Conservation (phyloP, 2,888 invertebrate species). For the Andricus quercusramuli region DNA sequence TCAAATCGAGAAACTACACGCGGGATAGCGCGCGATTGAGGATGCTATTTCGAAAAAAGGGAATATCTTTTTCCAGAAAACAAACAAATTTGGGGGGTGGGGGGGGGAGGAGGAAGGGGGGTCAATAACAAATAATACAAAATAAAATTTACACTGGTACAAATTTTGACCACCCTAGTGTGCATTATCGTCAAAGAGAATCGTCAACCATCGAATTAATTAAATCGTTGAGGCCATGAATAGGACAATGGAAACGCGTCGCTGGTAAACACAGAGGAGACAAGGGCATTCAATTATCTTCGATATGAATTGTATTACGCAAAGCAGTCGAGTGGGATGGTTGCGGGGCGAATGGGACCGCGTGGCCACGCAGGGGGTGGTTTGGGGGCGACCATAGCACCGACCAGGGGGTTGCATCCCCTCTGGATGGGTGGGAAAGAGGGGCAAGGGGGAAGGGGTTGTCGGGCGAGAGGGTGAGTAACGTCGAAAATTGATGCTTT, state of each 20-base stretch:
- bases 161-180: too few relatives aligned
- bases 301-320: slow-evolving; percentile 67
- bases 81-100: too few relatives aligned
- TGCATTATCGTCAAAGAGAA: not conserved
- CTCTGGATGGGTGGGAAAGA: slow-evolving; percentile 43
- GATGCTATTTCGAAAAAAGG: too few relatives aligned
- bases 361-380: slow-evolving; percentile 32
- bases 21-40: too few relatives aligned
- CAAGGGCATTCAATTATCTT: slow-evolving; percentile 68
- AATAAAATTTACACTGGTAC: too few relatives aligned
- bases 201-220: slow-evolving; percentile 30
- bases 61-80: too few relatives aligned
- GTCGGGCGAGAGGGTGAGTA: slow-evolving; percentile 49
- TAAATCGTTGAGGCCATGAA: slow-evolving; percentile 22
- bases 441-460: slow-evolving; percentile 30
- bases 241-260: slow-evolving; percentile 46
- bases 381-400: not conserved
- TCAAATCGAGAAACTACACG: too few relatives aligned
- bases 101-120: too few relatives aligned
- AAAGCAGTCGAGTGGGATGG: slow-evolving; percentile 59
- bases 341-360: slow-evolving; percentile 49
- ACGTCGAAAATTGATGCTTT: slow-evolving; percentile 74
- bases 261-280: slow-evolving; percentile 49
- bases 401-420: slow-evolving; percentile 2
- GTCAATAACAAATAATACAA: too few relatives aligned